Evolutionary conservation across 1,140 invertebrate species (phyloP), one percentile per base, ranked within the genome.

Genomic region (Fopius arisanus): DNA sequence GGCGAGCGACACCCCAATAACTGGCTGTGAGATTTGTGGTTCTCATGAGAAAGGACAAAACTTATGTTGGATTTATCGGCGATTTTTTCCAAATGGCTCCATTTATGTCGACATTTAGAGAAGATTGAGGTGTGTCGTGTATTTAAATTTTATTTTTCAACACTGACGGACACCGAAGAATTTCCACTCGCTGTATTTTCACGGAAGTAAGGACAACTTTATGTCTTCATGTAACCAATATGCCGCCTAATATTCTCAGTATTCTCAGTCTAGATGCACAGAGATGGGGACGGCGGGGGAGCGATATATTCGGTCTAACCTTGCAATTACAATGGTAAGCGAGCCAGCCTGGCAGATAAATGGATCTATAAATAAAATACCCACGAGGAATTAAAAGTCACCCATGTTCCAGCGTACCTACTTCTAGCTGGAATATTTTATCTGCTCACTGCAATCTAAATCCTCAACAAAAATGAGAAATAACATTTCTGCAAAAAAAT

Each of bases 51-150:
- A 72, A 78, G 75, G 72, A 76, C 75, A 76, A 73, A 78, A 78
- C 77, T 79, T 80, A 79, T 76, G 74, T 74, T 72, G 79, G 78
- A 81, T 81, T 81, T 81, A 81, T 81, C 74, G 75, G 59, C 72
- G 14, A 9, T 26, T 59, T 67, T 75, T 70, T 70, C 68, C 66
- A 66, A 75, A 59, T 59, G 14, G 43, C 43, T 19, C 7, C 5
- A 12, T 48, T 48, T 16, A 48, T 19, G 43, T 19, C 1, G n/a
- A 14, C 43, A 48, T 48, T 48, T 48, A 48, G 43, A 48, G 43
- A 19, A 48, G 16, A 48, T 48, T 48, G 43, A 48, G 43, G 43
- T 19, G n/a, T 19, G 16, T 48, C n/a, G 14, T n/a, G n/a, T 48
- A 48, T 48, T 48, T 19, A 48, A 48, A 48, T 48, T 16, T 48